These are phyloP conservation scores for Lophura swinhoii DNA, from an alignment of 2,797 vertebrate genomes.

Conservation along the genomic window DNA sequence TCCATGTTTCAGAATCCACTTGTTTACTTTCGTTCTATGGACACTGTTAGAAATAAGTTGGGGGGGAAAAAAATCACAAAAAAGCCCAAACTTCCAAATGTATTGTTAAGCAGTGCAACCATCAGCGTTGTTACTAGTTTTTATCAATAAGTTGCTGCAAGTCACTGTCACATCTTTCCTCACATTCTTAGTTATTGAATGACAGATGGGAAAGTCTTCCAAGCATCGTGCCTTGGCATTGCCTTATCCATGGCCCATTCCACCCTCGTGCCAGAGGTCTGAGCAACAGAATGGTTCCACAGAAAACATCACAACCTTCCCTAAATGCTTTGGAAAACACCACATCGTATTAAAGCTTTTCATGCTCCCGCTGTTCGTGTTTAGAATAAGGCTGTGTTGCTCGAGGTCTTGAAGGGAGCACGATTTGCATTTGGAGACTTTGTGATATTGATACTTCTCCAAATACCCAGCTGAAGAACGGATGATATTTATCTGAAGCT, in stretches of 20 bases:
- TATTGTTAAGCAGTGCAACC: fast-evolving
- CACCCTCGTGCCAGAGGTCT: fast-evolving
- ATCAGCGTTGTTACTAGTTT: fast-evolving
- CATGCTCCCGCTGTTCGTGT: neutral
- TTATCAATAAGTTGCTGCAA: neutral
- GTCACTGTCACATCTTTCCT: neutral
- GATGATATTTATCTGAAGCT: neutral
- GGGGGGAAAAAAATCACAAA: neutral
- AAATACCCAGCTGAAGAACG: neutral
- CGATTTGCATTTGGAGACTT: neutral
- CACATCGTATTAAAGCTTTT: fast-evolving
- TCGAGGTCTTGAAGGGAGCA: neutral
- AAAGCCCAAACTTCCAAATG: neutral
- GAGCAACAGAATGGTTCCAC: fast-evolving
- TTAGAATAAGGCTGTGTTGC: neutral
- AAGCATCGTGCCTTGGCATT: neutral
- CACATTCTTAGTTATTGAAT: fast-evolving
- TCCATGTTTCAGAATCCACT: neutral
- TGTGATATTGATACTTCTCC: neutral
- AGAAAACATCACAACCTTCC: neutral
- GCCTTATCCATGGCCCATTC: fast-evolving
- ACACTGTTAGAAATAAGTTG: neutral
- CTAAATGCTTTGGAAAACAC: neutral
- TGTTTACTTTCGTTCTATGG: fast-evolving
- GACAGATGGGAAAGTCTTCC: neutral